These are phyloP conservation scores for Nasonia longicornis DNA, from an alignment of 1,140 invertebrate genomes.

Conservation along the genomic window DNA sequence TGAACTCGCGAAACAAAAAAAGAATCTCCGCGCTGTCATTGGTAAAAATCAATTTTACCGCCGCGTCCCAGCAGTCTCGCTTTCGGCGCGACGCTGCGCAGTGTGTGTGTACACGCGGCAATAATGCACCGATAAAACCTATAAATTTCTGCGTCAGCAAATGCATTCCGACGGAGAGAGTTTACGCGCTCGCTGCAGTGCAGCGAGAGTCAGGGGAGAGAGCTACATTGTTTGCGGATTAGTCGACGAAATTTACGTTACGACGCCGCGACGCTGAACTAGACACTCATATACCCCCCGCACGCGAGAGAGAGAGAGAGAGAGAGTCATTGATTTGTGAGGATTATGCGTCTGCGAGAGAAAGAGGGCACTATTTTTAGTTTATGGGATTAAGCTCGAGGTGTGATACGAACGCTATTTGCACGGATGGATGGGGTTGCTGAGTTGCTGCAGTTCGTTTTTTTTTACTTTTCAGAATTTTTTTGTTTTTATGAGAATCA, in stretches of 20 bases:
- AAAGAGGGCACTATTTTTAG: background rate
- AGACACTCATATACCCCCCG: background rate
- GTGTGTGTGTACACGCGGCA: background rate
- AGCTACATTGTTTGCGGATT: slow-evolving; percentile 28
- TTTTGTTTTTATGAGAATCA: too few species aligned
- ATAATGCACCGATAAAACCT: slow-evolving; percentile 30
- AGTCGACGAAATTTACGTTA: slow-evolving; percentile 6
- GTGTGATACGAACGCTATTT: background rate
- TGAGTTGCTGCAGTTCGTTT: too few species aligned
- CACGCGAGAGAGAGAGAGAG: background rate
- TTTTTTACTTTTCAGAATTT: too few species aligned
- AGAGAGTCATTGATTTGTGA: slow-evolving; percentile 7
- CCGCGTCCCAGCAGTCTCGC: background rate
- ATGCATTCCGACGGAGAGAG: background rate
- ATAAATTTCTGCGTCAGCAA: slow-evolving; percentile 25
- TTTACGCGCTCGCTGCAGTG: background rate
- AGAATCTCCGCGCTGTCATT: background rate
- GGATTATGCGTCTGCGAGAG: background rate
- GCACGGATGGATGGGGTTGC: background rate
- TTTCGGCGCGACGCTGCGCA: background rate
- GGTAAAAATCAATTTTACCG: background rate
- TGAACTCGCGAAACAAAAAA: background rate
- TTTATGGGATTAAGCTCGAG: background rate
- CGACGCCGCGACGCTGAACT: background rate
- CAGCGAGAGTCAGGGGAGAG: background rate